Conservation (phyloP, 1,140 invertebrate species). For the Drosophila pruinosa region DNA sequence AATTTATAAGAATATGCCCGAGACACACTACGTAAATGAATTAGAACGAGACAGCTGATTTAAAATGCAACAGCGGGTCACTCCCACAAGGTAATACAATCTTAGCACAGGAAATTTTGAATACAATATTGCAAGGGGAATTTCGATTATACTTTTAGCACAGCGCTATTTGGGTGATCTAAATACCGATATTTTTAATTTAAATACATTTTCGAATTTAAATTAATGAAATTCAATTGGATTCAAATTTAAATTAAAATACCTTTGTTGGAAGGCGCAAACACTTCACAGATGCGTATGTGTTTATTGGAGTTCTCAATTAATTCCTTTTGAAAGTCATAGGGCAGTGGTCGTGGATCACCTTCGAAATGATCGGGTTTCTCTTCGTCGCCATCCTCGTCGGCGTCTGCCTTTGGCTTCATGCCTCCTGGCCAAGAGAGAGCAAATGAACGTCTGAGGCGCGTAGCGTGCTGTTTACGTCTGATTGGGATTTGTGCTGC, state of each 20-base stretch:
- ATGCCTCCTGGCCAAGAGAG: constrained; percentile 15
- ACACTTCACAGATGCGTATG: constrained; percentile 50
- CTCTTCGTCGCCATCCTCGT: constrained; percentile 41
- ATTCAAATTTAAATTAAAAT: neutral
- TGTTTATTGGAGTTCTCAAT: constrained; percentile 66
- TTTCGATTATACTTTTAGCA: neutral
- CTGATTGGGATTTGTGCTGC: constrained; percentile 47
- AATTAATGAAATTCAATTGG: neutral
- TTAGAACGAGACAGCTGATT: neutral
- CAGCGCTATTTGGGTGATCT: neutral
- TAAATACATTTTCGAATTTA: neutral
- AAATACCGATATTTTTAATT: neutral
- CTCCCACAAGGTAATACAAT: neutral
- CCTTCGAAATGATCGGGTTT: constrained; percentile 55
- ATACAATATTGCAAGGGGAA: neutral
- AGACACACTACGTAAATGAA: neutral
- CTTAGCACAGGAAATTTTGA: neutral
- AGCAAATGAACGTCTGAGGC: constrained; percentile 37
- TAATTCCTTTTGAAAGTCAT: constrained; percentile 76
- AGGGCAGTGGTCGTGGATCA: constrained; percentile 64
- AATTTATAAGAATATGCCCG: too few species aligned
- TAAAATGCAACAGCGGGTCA: neutral
- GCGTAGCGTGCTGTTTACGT: constrained; percentile 50
- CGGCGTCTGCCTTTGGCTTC: constrained; percentile 38
- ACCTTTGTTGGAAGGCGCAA: constrained; percentile 63